Evolutionary conservation across 35 echinoderm and acorn worm species (phyloP).

Genomic region (Nesometra sesokonis): DNA sequence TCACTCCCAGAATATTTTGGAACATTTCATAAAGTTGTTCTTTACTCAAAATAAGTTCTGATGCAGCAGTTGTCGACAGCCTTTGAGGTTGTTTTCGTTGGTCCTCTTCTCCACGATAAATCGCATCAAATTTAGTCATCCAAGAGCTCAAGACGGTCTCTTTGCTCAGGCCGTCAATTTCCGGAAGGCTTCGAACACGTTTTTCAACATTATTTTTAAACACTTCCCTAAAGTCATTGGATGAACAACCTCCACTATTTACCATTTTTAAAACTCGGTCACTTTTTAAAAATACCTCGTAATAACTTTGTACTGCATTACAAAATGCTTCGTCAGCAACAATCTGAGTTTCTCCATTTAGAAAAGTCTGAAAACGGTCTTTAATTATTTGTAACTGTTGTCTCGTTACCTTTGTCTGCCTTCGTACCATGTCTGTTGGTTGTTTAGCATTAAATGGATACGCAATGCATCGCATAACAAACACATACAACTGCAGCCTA

Average conservation of each 20-base stretch:
- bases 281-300: constrained; percentile 93
- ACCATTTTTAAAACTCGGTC: constrained; percentile 98
- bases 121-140: constrained; percentile 99
- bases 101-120: constrained; percentile 95
- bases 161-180: constrained; percentile 96
- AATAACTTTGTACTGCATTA: constrained; percentile 97
- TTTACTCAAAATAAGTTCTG: constrained; percentile 95
- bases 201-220: constrained; percentile 98
- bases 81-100: constrained; percentile 95
- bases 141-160: constrained; percentile 96
- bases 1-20: constrained; percentile 91
- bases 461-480: constrained; percentile 94
- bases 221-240: constrained; percentile 94
- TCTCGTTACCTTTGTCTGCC: constrained; percentile 87
- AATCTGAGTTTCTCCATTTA: constrained; percentile 97
- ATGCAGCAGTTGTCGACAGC: constrained; percentile 85
- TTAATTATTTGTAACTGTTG: constrained; percentile 86
- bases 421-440: constrained; percentile 88
- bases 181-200: constrained; percentile 86
- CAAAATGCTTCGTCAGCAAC: constrained; percentile 98
- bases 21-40: constrained; percentile 99
- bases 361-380: constrained; percentile 88
- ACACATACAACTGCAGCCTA: constrained; percentile 91
- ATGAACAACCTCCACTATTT: constrained; percentile 81
- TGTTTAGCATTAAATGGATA: constrained; percentile 99